Conservation (phyloP, 1,140 invertebrate genomes). For the Pemphigus obesinymphae region DNA sequence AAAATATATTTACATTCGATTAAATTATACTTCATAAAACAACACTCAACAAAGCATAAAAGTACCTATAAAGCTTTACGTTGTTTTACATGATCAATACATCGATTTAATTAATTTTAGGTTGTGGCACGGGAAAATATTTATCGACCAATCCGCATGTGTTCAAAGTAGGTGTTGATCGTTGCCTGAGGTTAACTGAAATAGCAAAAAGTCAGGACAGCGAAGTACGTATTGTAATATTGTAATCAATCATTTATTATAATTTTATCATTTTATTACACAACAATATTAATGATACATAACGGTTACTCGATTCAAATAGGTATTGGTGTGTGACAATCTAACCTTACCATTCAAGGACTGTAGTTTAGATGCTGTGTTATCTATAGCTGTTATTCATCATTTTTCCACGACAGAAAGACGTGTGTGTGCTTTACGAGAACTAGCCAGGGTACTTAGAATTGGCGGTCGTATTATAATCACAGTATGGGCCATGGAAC, state of each 20-base stretch:
- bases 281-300: too few relatives aligned
- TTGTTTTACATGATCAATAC: too few relatives aligned
- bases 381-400: constrained; percentile 92
- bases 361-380: constrained; percentile 87
- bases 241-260: too few relatives aligned
- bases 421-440: constrained; percentile 76
- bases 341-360: constrained; percentile 84
- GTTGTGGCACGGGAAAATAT: constrained; percentile 91
- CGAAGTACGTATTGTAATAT: constrained; percentile 63
- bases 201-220: constrained; percentile 72
- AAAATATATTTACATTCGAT: too few relatives aligned
- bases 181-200: constrained; percentile 72
- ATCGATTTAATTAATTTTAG: too few relatives aligned
- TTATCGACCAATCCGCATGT: constrained; percentile 78
- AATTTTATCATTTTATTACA: too few relatives aligned
- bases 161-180: constrained; percentile 81
- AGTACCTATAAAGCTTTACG: too few relatives aligned
- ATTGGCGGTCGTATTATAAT: constrained; percentile 90
- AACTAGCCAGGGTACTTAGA: constrained; percentile 78
- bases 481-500: constrained; percentile 96
- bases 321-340: constrained; percentile 86
- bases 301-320: constrained; percentile 12
- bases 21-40: too few relatives aligned
- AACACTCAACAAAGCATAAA: too few relatives aligned
- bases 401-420: constrained; percentile 89